These are phyloP conservation scores for Apis florea DNA, from an alignment of 1,140 invertebrate species.

Conservation along the genomic window DNA sequence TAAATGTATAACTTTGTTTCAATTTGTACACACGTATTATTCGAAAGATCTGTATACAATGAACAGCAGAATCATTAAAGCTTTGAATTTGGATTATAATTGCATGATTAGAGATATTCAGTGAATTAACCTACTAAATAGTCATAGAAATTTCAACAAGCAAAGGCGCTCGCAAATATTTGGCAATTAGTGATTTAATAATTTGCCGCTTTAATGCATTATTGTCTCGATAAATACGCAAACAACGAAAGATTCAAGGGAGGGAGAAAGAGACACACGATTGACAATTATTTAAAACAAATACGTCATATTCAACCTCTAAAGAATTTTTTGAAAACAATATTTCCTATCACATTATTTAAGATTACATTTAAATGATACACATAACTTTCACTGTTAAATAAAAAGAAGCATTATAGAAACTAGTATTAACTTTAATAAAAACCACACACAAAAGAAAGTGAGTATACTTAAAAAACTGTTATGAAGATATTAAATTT, in stretches of 20 bases:
- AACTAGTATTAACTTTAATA: not conserved
- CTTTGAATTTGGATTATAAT: not conserved
- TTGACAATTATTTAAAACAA: not conserved
- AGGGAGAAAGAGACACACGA: not conserved
- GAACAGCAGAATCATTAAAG: not conserved
- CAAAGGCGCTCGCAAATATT: constrained; percentile 50
- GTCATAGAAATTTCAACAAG: not conserved
- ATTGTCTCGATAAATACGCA: constrained; percentile 47
- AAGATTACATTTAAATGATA: too few species aligned
- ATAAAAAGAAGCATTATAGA: too few species aligned
- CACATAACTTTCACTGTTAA: too few species aligned
- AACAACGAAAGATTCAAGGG: not conserved
- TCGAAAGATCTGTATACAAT: not conserved
- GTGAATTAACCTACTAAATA: not conserved
- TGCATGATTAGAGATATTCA: not conserved
- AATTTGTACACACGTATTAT: not conserved
- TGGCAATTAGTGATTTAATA: constrained; percentile 52
- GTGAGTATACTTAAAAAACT: too few species aligned
- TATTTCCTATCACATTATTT: too few species aligned
- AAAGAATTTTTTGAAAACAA: too few species aligned
- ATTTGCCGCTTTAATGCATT: constrained; percentile 41
- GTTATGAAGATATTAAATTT: too few species aligned
- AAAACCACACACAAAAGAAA: not conserved
- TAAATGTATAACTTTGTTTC: not conserved
- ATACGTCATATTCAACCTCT: not conserved